Base-by-base conservation (phyloP, 2,888 invertebrate genomes). In the Scotopteryx bipunctaria region DNA sequence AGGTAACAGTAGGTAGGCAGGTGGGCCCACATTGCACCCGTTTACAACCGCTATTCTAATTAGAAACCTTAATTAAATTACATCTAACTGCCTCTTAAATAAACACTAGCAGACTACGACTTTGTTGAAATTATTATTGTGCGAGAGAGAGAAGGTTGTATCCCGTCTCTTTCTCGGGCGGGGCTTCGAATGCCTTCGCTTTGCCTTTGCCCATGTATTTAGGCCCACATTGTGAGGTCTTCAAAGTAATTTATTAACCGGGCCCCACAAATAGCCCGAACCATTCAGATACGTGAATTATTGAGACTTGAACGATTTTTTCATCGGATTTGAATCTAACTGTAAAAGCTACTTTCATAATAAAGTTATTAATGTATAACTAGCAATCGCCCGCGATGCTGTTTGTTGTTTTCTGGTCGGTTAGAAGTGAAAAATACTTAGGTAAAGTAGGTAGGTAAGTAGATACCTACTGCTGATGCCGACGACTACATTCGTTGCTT, bases 211-310 rank as follows among this genome's bases (percentile, higher is more conserved):
- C 86, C 83, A 81, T 79, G 79, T 83, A 78, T 79, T 82, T 81
- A 83, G 76, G 67, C 68, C 72, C 85, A 76, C 76, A 69, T 77
- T 87, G 89, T 89, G 89, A 82, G 89, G 89, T 89, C 88, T 73
- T 75, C 70, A 71, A 71, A 61, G 69, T 83, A 85, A 89, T 86
- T 87, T 86, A 87, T 86, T 82, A 81, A 78, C 68, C 63, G 84
- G 56, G 78, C 86, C 87, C 81, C 88, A 87, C 88, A 81, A 73
- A 76, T 66, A 68, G 73, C 77, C 81, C 83, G 69, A 60, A 67
- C 72, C 70, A 70, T 74, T 67, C 67, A 72, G 73, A 74, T 72
- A 77, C 77, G 67, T 79, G 78, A 83, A 75, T 78, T 81, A 82
- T 81, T 78, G 78, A 71, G 68, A 66, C 63, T 64, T 57, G 64